A percentile compares a stretch with the other conserved stretches of the same genome.
phyloP scores from a whole-genome alignment of 2,888 invertebrate genomes.

The Arrhopalites spinosus region DNA sequence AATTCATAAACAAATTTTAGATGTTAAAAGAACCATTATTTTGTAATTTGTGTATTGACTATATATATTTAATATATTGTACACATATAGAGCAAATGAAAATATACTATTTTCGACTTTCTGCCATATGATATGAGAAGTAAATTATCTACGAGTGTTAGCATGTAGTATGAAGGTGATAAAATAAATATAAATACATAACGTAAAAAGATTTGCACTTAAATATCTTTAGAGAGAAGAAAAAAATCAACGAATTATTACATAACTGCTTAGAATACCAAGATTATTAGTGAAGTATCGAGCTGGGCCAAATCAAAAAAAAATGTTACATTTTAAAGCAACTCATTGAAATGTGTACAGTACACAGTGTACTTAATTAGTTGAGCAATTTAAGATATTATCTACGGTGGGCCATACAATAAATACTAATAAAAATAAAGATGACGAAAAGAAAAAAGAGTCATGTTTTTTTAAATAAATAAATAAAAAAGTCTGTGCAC shows the following conservation, averaged over 20 bases:
- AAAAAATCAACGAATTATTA: neutral
- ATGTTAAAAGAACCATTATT: neutral
- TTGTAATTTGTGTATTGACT: neutral
- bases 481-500: too few relatives aligned
- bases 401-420: conserved; percentile 3
- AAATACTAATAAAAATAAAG: neutral
- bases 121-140: conserved; percentile 4
- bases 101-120: conserved; percentile 18
- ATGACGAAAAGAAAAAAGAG: neutral
- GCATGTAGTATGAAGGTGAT: too few relatives aligned
- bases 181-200: too few relatives aligned
- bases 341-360: neutral
- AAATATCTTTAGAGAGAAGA: neutral
- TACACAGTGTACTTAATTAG: neutral
- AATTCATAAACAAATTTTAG: neutral
- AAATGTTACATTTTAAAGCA: neutral
- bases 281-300: neutral
- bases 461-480: neutral
- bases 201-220: too few relatives aligned
- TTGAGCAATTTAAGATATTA: neutral
- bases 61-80: conserved; percentile 11
- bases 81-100: conserved; percentile 15
- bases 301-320: conserved; percentile 22
- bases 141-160: neutral
- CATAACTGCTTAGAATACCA: neutral